A percentile compares a stretch with the other conserved stretches of the same genome.
Conservation (phyloP, 2,888 invertebrate species). For the Eupelmus urozonus region DNA sequence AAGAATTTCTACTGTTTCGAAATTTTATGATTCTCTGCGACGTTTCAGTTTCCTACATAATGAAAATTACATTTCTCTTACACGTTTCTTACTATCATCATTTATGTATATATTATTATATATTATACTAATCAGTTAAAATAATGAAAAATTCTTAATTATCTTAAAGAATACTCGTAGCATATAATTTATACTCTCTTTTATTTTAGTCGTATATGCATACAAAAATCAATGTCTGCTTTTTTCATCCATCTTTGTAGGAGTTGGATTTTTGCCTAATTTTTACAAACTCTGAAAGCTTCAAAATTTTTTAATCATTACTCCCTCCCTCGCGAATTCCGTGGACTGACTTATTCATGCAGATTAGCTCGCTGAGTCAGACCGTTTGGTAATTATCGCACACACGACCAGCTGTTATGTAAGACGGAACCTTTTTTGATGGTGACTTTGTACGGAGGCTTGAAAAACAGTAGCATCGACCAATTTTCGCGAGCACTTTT, state of each 20-base stretch:
- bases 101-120: too few relatives aligned
- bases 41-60: too few relatives aligned
- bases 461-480: conserved; percentile 17
- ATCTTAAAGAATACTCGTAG: not conserved
- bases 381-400: conserved; percentile 45
- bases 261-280: not conserved
- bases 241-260: not conserved
- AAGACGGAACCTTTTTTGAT: conserved; percentile 11
- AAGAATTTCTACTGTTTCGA: too few relatives aligned
- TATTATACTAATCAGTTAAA: too few relatives aligned
- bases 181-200: too few relatives aligned
- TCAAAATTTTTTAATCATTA: not conserved
- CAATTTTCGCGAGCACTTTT: conserved; percentile 20
- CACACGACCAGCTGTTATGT: conserved; percentile 18
- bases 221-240: not conserved
- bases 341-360: conserved; percentile 24
- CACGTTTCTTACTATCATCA: too few relatives aligned
- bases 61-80: too few relatives aligned
- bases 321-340: not conserved
- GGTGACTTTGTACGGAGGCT: not conserved
- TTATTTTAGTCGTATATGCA: too few relatives aligned
- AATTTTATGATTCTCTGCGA: too few relatives aligned
- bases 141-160: not conserved
- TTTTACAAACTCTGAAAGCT: not conserved
- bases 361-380: conserved; percentile 43